Base-by-base conservation (phyloP, 1,140 invertebrate species). In the Neodiprion virginianus region DNA sequence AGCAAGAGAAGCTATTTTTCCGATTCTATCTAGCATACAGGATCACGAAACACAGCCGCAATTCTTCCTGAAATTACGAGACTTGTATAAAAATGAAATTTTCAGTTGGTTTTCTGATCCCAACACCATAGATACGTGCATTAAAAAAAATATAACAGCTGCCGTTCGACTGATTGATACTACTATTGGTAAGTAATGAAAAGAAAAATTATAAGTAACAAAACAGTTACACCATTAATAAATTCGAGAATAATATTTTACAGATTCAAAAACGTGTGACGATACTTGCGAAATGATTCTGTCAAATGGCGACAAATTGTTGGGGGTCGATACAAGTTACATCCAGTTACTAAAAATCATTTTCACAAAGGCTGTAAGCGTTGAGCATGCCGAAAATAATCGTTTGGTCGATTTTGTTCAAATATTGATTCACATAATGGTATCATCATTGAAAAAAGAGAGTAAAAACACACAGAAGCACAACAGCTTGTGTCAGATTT, bases 381-480 rank as follows among this genome's bases (percentile, higher is more conserved):
- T 81, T 9, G 73, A 79, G 83, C 77, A 53, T 40, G 69, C 79
- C 68, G 87, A 86, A 21, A 84, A 88, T 67, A 85, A 86, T 9
- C 80, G 89, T 74, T 84, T 91, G 1, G 86, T 85, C 9, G 90
- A 91, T 80, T 91, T 91, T 73, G 80, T 92, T 3, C 87, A 89
- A 72, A 82, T 91, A 49, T 83, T 91, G 40, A 80, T 94, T n/a
- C 88, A 91, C 75, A 77, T 93, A 75, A 80, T 87, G 48, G 88
- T 85, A 0, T 81, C 88, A 23, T 87, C 89, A 10, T 81, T 93
- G 74, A 93, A 92, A 82, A 91, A 90, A 71, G 88, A 88, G 77
- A 70, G 80, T 0, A 87, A 89, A 85, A 82, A 85, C 88, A 72
- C 74, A 65, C 50, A 86, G 83, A 80, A 89, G 89, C 74, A 89